These are phyloP conservation scores for Epinotia ramella DNA, from an alignment of 2,888 invertebrate species.

Conservation along the genomic window DNA sequence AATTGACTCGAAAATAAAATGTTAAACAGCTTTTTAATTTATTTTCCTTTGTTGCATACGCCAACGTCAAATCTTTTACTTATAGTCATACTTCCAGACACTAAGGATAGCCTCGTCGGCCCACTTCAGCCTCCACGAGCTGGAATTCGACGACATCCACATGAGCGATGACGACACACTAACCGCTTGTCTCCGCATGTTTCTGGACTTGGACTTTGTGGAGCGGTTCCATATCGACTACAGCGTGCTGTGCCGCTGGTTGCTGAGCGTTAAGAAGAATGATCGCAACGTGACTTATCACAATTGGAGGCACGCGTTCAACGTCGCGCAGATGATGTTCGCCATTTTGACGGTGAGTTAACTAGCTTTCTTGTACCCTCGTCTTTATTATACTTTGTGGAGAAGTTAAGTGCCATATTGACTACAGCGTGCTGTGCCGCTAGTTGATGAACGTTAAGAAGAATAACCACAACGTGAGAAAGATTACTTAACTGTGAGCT, in stretches of 20 bases:
- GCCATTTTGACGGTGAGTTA: slow-evolving; percentile 93
- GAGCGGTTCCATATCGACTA: slow-evolving; percentile 96
- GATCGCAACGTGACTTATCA: slow-evolving; percentile 98
- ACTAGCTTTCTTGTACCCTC: slow-evolving; percentile 15
- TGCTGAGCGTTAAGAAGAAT: slow-evolving; percentile 97
- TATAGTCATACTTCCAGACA: slow-evolving; percentile 83
- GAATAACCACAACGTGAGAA: no score
- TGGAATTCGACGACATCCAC: slow-evolving; percentile 95
- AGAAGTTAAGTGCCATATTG: slow-evolving; percentile 92
- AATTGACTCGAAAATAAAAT: no score
- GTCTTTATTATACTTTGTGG: slow-evolving; percentile 71
- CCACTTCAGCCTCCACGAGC: slow-evolving; percentile 93
- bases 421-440: slow-evolving; percentile 71
- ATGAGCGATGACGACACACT: slow-evolving; percentile 96
- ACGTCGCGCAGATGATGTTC: slow-evolving; percentile 99
- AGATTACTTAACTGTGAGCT: no score
- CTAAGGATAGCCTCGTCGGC: slow-evolving; percentile 94
- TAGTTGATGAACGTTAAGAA: no score
- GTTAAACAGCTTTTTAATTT: no score
- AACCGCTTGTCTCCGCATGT: slow-evolving; percentile 97
- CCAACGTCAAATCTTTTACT: neutral
- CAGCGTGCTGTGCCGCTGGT: slow-evolving; percentile 95
- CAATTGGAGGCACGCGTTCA: slow-evolving; percentile 98
- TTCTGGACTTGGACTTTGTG: slow-evolving; percentile 96
- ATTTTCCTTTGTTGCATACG: no score